Conservation (phyloP, 2,113 vertebrate genomes). For the Elgaria multicarinata region DNA sequence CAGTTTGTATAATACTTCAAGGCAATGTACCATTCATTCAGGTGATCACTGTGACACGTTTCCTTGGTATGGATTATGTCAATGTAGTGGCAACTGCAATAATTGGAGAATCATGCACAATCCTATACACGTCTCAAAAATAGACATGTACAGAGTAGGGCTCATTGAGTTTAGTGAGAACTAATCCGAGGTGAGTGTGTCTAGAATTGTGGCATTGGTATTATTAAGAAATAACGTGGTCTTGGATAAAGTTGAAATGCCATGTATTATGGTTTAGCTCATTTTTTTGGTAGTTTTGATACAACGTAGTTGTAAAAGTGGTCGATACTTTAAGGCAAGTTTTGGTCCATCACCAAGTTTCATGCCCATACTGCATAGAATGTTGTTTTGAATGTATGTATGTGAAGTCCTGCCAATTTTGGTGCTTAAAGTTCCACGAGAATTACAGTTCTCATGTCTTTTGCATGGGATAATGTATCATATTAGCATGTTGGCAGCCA, state of each 20-base stretch:
- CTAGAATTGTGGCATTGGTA: background rate
- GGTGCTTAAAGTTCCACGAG: background rate
- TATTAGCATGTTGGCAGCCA: background rate
- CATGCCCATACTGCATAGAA: background rate
- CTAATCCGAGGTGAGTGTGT: background rate
- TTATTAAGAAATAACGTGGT: background rate
- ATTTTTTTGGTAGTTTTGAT: background rate
- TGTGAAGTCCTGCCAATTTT: background rate
- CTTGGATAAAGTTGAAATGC: background rate
- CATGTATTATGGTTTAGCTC: background rate
- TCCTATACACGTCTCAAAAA: too few relatives aligned
- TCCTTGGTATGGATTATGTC: too few relatives aligned
- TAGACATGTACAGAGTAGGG: too few relatives aligned
- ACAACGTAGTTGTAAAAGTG: background rate
- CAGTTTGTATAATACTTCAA: background rate
- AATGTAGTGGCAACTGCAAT: too few relatives aligned
- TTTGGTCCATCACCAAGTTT: background rate
- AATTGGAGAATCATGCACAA: too few relatives aligned
- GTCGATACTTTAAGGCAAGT: background rate
- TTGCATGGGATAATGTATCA: background rate
- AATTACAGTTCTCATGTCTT: constrained; percentile 4
- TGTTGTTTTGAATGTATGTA: too few relatives aligned
- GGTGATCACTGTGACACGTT: too few relatives aligned
- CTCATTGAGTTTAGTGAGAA: background rate
- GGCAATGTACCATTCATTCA: too few relatives aligned